These are phyloP conservation scores for Tautogolabrus adspersus DNA, from an alignment of 2,113 vertebrate genomes.

Conservation along the genomic window DNA sequence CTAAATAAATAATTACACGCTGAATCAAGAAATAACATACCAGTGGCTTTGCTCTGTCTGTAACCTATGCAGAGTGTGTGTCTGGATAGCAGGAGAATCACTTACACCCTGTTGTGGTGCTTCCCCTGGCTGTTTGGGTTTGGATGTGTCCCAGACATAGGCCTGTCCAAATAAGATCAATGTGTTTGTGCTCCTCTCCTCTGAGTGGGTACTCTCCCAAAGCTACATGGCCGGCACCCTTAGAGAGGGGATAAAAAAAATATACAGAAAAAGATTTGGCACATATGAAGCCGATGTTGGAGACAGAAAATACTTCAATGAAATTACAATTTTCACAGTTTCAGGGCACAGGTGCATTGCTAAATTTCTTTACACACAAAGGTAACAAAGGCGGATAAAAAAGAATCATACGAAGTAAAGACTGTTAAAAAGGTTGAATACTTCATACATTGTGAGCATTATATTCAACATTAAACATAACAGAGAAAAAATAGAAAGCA, in stretches of 20 bases:
- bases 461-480: too few species aligned
- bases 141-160: constrained; percentile 74
- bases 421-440: not conserved
- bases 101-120: constrained; percentile 69
- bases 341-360: not conserved
- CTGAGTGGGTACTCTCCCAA: constrained; percentile 52
- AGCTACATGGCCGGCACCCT: constrained; percentile 26
- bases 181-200: constrained; percentile 64
- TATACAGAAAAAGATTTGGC: constrained; percentile 23
- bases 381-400: not conserved
- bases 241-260: constrained; percentile 35
- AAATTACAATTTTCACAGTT: constrained; percentile 14
- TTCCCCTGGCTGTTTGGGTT: constrained; percentile 71
- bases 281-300: constrained; percentile 6
- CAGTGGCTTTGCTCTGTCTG: constrained; percentile 59
- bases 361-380: not conserved
- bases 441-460: too few species aligned
- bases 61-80: constrained; percentile 63
- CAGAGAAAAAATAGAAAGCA: too few species aligned
- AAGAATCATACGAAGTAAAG: not conserved
- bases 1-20: constrained; percentile 28
- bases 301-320: constrained; percentile 12
- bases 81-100: constrained; percentile 66
- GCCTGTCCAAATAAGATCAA: constrained; percentile 74
- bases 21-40: constrained; percentile 53